phyloP scores from a whole-genome alignment of 2,797 vertebrate species.

The Scleropages formosus region DNA sequence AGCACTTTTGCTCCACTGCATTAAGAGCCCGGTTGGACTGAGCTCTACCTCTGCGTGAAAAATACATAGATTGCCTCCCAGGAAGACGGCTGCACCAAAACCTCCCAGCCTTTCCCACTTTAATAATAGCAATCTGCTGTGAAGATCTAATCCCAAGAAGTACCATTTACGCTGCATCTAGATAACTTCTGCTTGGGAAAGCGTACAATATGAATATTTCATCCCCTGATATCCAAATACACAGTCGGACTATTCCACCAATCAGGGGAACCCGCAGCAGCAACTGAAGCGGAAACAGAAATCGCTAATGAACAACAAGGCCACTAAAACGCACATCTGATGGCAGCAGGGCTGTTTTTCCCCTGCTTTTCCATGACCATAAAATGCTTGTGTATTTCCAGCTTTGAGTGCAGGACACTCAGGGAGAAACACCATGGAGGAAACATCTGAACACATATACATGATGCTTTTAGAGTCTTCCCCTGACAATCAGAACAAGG shows the following conservation, averaged over 20 bases:
- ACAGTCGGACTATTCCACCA: slow-evolving; percentile 61
- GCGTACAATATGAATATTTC: slow-evolving; percentile 76
- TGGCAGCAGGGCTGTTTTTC: neutral
- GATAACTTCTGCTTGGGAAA: slow-evolving; percentile 76
- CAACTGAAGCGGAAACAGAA: slow-evolving; percentile 60
- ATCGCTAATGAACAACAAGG: slow-evolving; percentile 32
- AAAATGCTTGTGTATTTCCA: neutral
- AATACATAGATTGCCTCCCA: slow-evolving; percentile 76
- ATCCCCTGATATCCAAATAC: slow-evolving; percentile 75
- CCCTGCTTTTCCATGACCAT: neutral
- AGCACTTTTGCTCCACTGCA: slow-evolving; percentile 80
- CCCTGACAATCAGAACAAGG: too few relatives aligned
- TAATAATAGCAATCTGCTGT: slow-evolving; percentile 80
- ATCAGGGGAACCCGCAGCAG: slow-evolving; percentile 57
- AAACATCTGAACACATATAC: too few relatives aligned
- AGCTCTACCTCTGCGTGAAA: slow-evolving; percentile 64
- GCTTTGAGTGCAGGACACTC: slow-evolving; percentile 25
- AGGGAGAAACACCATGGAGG: slow-evolving; percentile 29
- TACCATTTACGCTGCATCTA: slow-evolving; percentile 75
- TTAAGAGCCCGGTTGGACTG: slow-evolving; percentile 69
- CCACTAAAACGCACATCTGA: neutral
- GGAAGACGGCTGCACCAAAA: slow-evolving; percentile 71
- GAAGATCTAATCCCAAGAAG: slow-evolving; percentile 75
- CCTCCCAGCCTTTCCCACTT: slow-evolving; percentile 55
- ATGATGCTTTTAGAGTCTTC: too few relatives aligned